phyloP scores from a whole-genome alignment of 37 sponge, comb jelly and placozoan species.

The Beroe forskalii region DNA sequence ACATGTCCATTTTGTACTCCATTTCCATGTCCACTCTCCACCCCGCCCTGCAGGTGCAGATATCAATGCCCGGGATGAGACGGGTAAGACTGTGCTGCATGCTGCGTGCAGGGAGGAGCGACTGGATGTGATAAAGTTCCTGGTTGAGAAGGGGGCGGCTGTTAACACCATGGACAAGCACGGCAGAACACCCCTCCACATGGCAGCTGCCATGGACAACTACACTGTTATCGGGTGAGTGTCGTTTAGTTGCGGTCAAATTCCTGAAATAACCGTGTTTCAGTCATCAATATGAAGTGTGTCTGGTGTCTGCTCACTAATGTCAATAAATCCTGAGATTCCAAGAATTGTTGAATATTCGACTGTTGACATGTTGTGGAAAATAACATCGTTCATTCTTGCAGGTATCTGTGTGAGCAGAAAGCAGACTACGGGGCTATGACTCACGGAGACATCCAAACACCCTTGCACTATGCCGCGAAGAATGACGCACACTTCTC shows the following conservation, averaged over 20 bases:
- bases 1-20: no score
- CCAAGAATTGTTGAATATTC: no score
- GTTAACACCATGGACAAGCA: slow-evolving; percentile 43
- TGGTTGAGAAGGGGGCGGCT: slow-evolving; percentile 54
- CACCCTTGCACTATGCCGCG: slow-evolving; percentile 73
- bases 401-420: slow-evolving; percentile 22
- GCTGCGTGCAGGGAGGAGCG: slow-evolving; percentile 46
- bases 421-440: slow-evolving; percentile 64
- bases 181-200: slow-evolving; percentile 21
- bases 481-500: slow-evolving; percentile 20
- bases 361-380: no score
- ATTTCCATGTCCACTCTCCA: no score
- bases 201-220: slow-evolving; percentile 59
- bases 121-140: slow-evolving; percentile 24
- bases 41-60: neutral
- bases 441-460: slow-evolving; percentile 66
- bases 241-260: no score
- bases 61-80: slow-evolving; percentile 19
- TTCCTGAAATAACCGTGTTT: no score
- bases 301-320: no score
- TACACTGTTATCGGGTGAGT: neutral
- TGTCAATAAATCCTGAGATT: no score
- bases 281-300: no score
- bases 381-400: no score
- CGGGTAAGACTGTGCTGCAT: slow-evolving; percentile 29